Evolutionary conservation across 2,888 invertebrate genomes (phyloP), one percentile per base, ranked within the genome.

Genomic region (Chalcosyrphus nemorum): DNA sequence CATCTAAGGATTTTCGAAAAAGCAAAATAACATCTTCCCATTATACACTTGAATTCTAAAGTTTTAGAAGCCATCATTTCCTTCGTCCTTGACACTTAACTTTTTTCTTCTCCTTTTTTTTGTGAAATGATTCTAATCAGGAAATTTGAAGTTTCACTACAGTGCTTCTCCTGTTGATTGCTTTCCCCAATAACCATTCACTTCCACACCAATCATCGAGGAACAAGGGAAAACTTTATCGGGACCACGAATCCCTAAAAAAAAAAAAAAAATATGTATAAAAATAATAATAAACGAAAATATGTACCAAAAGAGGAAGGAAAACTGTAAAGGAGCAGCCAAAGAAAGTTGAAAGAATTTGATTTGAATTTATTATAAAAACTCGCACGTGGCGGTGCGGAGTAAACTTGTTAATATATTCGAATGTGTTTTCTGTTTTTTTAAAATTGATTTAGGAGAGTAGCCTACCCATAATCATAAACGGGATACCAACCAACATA

Each of bases 331-430:
- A 24, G 15, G 6, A 52, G 13, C 19, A 56, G 9, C 15, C 3
- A 9, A 11, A 7, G 19, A 32, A 29, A 54, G 54, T 21, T 21
- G 45, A 54, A 54, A 29, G 45, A 24, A 52, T 56, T 63, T 54
- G 59, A 74, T 74, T 74, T 63, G 45, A 74, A 63, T 63, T 74
- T 74, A 32, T 74, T 74, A 56, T 54, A 54, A 56, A n/a, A 56
- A 56, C 13, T 1, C 19, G 17, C 47, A 57, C 57, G 57, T 59
- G 47, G 35, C 27, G 13, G 15, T 24, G 2, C n/a, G 4, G 19
- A 1, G 38, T 11, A 59, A 71, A 71, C 70, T 71, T 71, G 50
- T 71, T 59, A 71, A 57, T 57, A 47, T 47, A 35, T 24, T 71
- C 59, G 38, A 63, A 27, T 47, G 57, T 4, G 38, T 56, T 43